Percentiles rank a stretch among this genome's conserved stretches.
These are phyloP conservation scores for Eleginops maclovinus DNA, from an alignment of 2,113 vertebrate species.

Conservation along the genomic window DNA sequence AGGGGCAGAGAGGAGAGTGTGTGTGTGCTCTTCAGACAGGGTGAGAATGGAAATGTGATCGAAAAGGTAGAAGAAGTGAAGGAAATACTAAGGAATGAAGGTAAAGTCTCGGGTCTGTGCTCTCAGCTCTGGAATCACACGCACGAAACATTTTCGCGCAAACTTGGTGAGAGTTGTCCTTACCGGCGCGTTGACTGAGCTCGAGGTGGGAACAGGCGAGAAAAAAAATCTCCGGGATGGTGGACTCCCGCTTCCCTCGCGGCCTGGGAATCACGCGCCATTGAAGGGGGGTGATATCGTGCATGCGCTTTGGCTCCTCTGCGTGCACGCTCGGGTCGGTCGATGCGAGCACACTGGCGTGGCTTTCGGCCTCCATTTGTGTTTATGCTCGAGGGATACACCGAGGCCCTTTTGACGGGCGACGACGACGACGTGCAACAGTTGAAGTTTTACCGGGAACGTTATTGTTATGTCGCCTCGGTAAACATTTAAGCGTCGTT, in stretches of 20 bases:
- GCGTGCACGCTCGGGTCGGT: constrained; percentile 67
- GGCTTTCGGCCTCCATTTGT: constrained; percentile 80
- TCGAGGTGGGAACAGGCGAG: constrained; percentile 50
- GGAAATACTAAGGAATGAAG: constrained; percentile 21
- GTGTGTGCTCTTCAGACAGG: constrained; percentile 18
- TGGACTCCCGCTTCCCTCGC: constrained; percentile 66
- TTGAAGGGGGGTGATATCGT: constrained; percentile 58
- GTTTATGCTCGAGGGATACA: constrained; percentile 73
- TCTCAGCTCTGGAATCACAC: constrained; percentile 8
- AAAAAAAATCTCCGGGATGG: constrained; percentile 43
- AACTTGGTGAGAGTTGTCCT: constrained; percentile 61
- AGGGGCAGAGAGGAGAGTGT: not conserved
- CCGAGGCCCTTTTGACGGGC: not conserved
- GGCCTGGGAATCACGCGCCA: constrained; percentile 76
- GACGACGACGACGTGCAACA: constrained; percentile 57
- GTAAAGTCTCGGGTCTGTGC: constrained; percentile 11
- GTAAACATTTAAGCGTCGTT: not conserved
- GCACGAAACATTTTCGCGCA: constrained; percentile 17
- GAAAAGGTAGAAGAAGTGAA: constrained; percentile 61
- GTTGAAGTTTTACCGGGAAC: constrained; percentile 44
- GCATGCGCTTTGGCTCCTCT: constrained; percentile 71
- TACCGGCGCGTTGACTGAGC: constrained; percentile 26
- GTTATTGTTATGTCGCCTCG: not conserved
- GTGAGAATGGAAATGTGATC: constrained; percentile 61
- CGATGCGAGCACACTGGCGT: constrained; percentile 71